phyloP scores from a whole-genome alignment of 2,797 vertebrate genomes.

The Sorex maritimensis region DNA sequence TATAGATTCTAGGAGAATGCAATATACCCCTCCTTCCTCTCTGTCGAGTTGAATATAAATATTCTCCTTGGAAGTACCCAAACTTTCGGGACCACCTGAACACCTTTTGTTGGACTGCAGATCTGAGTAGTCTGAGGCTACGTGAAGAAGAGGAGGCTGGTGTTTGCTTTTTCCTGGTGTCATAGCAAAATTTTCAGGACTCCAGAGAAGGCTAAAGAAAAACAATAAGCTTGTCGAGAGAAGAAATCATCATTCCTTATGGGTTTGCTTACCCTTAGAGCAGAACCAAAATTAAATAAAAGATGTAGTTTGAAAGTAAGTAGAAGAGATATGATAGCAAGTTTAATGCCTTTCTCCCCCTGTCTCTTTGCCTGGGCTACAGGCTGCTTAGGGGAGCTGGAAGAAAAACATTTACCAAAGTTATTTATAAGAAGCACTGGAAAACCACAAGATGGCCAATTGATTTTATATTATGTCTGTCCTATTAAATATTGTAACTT shows the following conservation, averaged over 20 bases:
- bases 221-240: background rate
- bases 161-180: background rate
- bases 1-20: background rate
- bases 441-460: background rate
- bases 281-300: conserved; percentile 42
- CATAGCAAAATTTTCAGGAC: conserved; percentile 23
- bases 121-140: background rate
- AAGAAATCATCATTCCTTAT: background rate
- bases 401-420: conserved; percentile 16
- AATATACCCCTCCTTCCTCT: background rate
- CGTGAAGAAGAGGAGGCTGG: background rate
- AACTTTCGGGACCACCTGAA: background rate
- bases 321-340: background rate
- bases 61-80: background rate
- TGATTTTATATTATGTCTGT: conserved; percentile 10
- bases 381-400: background rate
- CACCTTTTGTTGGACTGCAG: background rate
- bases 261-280: conserved; percentile 1
- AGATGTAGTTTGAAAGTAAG: conserved; percentile 24
- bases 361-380: background rate
- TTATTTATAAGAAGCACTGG: conserved; percentile 57
- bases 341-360: background rate
- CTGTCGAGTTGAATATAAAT: conserved; percentile 31
- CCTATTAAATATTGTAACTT: conserved; percentile 50
- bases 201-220: background rate